Base-by-base conservation (phyloP, 1,140 invertebrate genomes). In the Atta colombica region DNA sequence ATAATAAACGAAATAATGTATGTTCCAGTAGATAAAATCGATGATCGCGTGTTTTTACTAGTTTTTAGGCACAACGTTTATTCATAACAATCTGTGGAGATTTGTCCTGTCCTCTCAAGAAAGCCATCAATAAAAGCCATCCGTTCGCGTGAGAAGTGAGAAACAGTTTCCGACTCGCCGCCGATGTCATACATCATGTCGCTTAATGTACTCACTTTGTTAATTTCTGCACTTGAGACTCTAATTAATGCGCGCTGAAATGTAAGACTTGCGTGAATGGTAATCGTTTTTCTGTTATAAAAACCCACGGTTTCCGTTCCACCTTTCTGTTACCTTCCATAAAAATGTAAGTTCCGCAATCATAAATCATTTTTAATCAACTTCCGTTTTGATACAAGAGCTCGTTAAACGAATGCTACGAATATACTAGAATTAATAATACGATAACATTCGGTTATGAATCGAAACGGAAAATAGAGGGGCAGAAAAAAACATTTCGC, bases 321-420 rank as follows among this genome's bases (percentile, higher is more conserved):
- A 82, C 65, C 86, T 51, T 45, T 55, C 45, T 66, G 31, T 87
- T 53, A 74, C 77, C 71, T 86, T 85, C 85, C 68, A 65, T 78
- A 60, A 87, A 77, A 77, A 69, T 49, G 55, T 86, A 81, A 82
- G 81, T 89, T 87, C 86, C 69, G 61, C 51, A 49, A 65, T 78
- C 74, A 66, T 85, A 78, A 85, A 85, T 85, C 82, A 85, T 61
- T 77, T 74, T 85, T 85, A 85, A 85, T 85, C 82, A 85, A 85
- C 82, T 85, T 85, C 82, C 82, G 82, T 78, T 85, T 68, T 77
- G 82, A 65, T 78, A 78, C 82, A 85, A 39, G 74, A 53, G 72
- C 74, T 85, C 74, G 82, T 85, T 85, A 85, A 78, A 49, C 60
- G 82, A 25, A 21, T 53, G 61, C 82, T 60, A 31, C 68, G 74